Conservation (phyloP, 2,113 vertebrate genomes). For the Sylvietta virens region DNA sequence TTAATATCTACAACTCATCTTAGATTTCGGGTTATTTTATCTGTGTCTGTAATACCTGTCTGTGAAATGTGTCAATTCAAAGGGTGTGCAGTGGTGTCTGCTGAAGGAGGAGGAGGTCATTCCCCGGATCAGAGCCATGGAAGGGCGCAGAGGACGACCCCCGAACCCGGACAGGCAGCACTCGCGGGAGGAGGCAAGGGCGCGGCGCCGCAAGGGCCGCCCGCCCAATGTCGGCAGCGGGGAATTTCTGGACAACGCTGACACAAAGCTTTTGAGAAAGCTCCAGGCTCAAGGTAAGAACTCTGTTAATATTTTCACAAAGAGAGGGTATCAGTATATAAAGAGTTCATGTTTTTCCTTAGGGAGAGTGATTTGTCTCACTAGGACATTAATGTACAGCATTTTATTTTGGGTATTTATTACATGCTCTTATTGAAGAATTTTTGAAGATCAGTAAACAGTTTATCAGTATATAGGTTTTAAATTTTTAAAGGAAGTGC, state of each 20-base stretch:
- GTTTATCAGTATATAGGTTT: not conserved
- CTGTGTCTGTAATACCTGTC: conserved; percentile 30
- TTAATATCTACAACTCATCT: not conserved
- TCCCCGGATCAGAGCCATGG: conserved; percentile 85
- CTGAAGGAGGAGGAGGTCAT: conserved; percentile 86
- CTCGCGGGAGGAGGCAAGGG: conserved; percentile 70
- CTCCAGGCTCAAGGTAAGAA: conserved; percentile 89
- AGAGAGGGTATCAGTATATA: not conserved
- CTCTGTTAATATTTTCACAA: not conserved
- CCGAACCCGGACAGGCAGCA: conserved; percentile 74
- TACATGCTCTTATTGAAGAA: not conserved
- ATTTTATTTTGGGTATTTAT: not conserved
- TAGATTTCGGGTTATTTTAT: not conserved
- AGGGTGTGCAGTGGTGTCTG: conserved; percentile 92
- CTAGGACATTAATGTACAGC: not conserved
- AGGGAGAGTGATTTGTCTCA: not conserved
- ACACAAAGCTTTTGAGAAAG: conserved; percentile 86
- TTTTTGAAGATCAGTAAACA: not conserved
- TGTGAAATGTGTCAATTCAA: conserved; percentile 66
- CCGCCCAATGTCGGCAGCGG: conserved; percentile 75
- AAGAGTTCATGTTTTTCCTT: not conserved
- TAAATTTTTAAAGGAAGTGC: not conserved
- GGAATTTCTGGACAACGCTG: conserved; percentile 73
- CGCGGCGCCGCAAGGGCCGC: conserved; percentile 77
- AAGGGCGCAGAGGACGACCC: conserved; percentile 83